These are phyloP conservation scores for Nasonia longicornis DNA, from an alignment of 1,140 invertebrate species.

Conservation along the genomic window DNA sequence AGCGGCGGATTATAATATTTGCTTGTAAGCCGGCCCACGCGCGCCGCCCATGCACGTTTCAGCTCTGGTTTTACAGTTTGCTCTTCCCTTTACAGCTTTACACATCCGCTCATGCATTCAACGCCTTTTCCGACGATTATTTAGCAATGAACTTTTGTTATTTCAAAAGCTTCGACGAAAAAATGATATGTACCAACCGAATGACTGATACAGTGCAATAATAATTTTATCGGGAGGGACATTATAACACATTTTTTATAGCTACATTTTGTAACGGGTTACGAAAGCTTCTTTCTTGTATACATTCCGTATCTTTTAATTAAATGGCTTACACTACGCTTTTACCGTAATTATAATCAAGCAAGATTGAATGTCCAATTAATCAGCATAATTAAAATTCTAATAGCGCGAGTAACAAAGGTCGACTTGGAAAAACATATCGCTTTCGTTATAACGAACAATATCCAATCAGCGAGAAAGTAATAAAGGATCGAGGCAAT, in stretches of 20 bases:
- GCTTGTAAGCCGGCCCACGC: constrained; percentile 4
- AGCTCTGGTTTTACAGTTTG: constrained; percentile 27
- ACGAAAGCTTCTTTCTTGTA: neutral
- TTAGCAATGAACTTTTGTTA: neutral
- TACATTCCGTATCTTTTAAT: neutral
- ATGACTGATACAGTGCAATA: neutral
- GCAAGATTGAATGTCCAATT: no score
- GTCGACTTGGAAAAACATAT: neutral
- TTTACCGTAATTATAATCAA: neutral
- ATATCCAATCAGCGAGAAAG: neutral
- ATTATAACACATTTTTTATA: neutral
- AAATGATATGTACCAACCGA: neutral
- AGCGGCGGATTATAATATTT: constrained; percentile 14
- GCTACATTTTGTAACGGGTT: neutral
- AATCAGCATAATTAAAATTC: neutral
- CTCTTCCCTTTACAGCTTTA: neutral
- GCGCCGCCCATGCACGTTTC: constrained; percentile 17
- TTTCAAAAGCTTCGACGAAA: neutral
- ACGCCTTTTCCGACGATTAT: neutral
- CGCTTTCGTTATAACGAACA: neutral
- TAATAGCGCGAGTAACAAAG: no score
- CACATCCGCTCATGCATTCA: neutral
- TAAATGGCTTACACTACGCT: neutral
- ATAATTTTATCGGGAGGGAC: neutral
- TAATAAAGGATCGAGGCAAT: neutral